Conservation (phyloP, 1,140 invertebrate species). For the Brachionus paranguensis region DNA sequence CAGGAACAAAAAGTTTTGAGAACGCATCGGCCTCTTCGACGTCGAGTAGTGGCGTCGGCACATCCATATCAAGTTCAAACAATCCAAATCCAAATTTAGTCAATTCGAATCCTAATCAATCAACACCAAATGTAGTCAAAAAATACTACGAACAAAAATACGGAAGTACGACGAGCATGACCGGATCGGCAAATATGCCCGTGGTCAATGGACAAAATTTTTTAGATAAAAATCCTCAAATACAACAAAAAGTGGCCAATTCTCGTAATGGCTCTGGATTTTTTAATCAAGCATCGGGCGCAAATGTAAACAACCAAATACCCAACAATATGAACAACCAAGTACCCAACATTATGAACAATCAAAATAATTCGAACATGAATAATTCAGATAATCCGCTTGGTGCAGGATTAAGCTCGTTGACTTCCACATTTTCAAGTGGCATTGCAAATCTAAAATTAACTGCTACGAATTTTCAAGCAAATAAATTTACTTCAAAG, state of each 20-base stretch:
- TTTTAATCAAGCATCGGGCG: not conserved
- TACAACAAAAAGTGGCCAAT: not conserved
- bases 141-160: slow-evolving; percentile 40
- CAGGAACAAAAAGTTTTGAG: slow-evolving; percentile 32
- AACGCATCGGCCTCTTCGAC: slow-evolving; percentile 3
- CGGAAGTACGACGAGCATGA: not conserved
- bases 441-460: slow-evolving; percentile 38
- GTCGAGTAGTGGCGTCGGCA: not conserved
- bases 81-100: not conserved
- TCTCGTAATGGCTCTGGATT: not conserved
- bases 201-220: not conserved
- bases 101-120: not conserved
- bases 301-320: not conserved
- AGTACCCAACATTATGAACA: not conserved
- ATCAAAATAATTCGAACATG: not conserved
- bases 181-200: not conserved
- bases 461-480: slow-evolving; percentile 38
- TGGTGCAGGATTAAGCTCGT: slow-evolving; percentile 22
- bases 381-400: slow-evolving; percentile 8
- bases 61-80: slow-evolving; percentile 20
- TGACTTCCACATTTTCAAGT: slow-evolving; percentile 13
- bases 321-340: not conserved
- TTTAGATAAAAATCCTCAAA: slow-evolving; percentile 4
- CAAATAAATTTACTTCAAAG: slow-evolving; percentile 37
- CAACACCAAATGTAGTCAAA: slow-evolving; percentile 22